Conservation (phyloP, 2,888 invertebrate species). For the Gortyna flavago region DNA sequence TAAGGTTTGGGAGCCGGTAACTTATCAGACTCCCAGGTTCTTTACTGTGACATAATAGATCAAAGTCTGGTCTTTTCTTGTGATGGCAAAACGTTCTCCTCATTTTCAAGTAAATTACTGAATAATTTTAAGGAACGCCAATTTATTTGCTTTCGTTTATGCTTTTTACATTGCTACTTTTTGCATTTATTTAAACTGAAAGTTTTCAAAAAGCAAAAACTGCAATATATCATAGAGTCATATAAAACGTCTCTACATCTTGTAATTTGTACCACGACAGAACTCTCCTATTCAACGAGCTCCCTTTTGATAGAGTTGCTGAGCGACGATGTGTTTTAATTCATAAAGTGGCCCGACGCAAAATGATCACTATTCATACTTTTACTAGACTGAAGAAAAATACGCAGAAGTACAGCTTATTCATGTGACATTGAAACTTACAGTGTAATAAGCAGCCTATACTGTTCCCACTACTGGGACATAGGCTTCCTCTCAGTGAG, state of each 20-base stretch:
- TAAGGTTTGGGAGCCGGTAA: neutral
- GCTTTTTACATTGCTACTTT: too few species aligned
- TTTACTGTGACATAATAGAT: neutral
- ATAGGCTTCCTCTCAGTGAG: too few species aligned
- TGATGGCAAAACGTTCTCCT: neutral
- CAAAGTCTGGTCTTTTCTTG: neutral
- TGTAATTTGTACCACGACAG: constrained; percentile 8
- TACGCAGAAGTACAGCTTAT: constrained; percentile 26
- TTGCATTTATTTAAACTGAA: too few species aligned
- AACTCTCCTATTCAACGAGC: constrained; percentile 54
- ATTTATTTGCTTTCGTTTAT: neutral
- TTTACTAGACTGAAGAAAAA: neutral
- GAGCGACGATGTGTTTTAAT: constrained; percentile 68
- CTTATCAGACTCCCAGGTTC: neutral
- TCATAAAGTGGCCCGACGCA: constrained; percentile 63
- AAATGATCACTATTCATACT: constrained; percentile 63
- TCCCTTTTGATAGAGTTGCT: constrained; percentile 57
- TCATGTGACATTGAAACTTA: neutral
- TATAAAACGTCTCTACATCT: neutral
- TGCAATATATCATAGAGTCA: neutral
- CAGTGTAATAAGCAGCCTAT: too few species aligned
- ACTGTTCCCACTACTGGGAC: too few species aligned
- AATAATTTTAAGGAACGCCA: too few species aligned
- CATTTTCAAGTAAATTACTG: too few species aligned
- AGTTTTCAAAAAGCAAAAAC: too few species aligned